phyloP scores from a whole-genome alignment of 2,888 invertebrate genomes.

The Drosophila kokeensis region DNA sequence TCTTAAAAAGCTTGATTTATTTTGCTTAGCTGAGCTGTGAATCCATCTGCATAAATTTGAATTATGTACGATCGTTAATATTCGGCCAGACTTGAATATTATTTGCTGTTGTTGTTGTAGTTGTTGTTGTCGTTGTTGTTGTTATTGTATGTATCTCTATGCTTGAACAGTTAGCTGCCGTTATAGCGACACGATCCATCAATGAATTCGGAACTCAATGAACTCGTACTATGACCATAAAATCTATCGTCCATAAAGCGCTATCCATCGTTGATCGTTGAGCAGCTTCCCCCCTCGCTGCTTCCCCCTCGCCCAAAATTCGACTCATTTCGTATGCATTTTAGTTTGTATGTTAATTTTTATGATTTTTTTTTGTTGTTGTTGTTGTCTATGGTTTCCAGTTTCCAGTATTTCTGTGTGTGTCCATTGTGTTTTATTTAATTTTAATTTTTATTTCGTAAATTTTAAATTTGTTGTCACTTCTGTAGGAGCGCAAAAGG shows the following conservation, averaged over 20 bases:
- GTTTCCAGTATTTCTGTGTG: conserved; percentile 46
- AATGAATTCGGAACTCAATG: conserved; percentile 68
- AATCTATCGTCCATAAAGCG: conserved; percentile 31
- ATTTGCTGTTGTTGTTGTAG: conserved; percentile 33
- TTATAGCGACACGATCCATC: conserved; percentile 66
- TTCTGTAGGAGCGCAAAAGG: conserved; percentile 74
- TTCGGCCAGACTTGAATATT: conserved; percentile 7
- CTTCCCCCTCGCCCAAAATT: not conserved
- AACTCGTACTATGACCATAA: conserved; percentile 54
- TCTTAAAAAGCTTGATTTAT: conserved; percentile 66
- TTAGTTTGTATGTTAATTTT: conserved; percentile 73
- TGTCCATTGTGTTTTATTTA: conserved; percentile 73
- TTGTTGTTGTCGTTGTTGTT: conserved; percentile 31
- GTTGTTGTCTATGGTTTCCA: conserved; percentile 35
- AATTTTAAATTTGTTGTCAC: conserved; percentile 80
- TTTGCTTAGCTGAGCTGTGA: conserved; percentile 41
- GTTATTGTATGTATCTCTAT: conserved; percentile 41
- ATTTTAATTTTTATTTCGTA: conserved; percentile 81
- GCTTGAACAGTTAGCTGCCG: conserved; percentile 56
- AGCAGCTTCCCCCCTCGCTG: conserved; percentile 13
- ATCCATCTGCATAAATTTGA: conserved; percentile 75
- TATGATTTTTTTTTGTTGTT: conserved; percentile 30
- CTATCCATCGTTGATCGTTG: conserved; percentile 30
- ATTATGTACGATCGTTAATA: conserved; percentile 67
- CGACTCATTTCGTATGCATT: conserved; percentile 69